Evolutionary conservation across 2,797 vertebrate genomes (phyloP).

Genomic region (Hypotaenidia okinawae): DNA sequence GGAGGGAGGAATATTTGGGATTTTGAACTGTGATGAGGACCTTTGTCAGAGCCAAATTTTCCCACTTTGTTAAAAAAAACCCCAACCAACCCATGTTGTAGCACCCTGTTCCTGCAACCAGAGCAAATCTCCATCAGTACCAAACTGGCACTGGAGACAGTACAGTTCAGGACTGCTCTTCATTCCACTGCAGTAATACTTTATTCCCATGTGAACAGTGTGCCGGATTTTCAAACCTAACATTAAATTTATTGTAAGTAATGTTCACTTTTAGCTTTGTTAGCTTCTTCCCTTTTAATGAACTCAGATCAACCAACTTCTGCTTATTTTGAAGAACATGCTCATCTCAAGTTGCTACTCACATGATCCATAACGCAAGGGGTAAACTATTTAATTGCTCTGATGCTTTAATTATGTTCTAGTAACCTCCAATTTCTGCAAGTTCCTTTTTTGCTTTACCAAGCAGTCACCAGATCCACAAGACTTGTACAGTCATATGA

Average conservation of each 20-base stretch:
- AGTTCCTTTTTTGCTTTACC: conserved; percentile 27
- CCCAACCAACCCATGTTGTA: too few species aligned
- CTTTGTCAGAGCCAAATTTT: neutral
- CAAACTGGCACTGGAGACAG: neutral
- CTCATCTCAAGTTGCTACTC: neutral
- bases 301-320: neutral
- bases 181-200: neutral
- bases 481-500: neutral
- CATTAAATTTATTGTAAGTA: neutral
- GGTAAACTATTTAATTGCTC: neutral
- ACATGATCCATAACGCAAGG: accelerated
- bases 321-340: neutral
- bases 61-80: neutral
- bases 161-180: neutral
- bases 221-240: neutral
- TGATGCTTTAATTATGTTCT: neutral
- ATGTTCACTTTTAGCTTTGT: neutral
- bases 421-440: neutral
- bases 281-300: neutral
- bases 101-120: neutral
- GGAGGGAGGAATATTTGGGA: too few species aligned
- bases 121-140: neutral
- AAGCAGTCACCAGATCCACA: neutral
- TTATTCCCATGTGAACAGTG: neutral
- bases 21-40: neutral